Base-by-base conservation (phyloP, 30 jellyfish, hydroid and myxozoan genomes). In the Turritopsis dohrnii region DNA sequence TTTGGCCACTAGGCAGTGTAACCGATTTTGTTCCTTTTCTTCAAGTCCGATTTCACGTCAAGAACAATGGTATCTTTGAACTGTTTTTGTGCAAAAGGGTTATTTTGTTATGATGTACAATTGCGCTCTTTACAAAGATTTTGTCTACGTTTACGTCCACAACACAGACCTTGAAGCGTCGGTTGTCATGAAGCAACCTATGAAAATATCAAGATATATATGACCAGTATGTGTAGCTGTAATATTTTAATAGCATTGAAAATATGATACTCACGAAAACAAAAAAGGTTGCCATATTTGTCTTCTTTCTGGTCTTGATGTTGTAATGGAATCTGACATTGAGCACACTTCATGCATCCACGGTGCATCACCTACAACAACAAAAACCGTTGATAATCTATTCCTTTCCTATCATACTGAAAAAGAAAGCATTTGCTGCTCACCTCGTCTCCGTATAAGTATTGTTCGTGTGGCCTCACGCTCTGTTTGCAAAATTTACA, bases 401-500 rank as follows among this genome's bases (percentile, higher is more conserved):
- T 41, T 41, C 60, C 60, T 3, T 3, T 41, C 60, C 60, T 41
- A 41, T 41, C 60, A 13, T 41, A 13, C 60, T 3, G 60, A 41
- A 41, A 41, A 5, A 13, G 9, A 41, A 41, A 41, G 60, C 60
- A n/a, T 41, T 3, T 41, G 60, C 5, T 41, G 13, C 13, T 41
- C 13, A 69, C 77, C 77, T 69, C 30, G 77, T 1, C 30, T n/a
- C 77, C 77, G 17, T 69, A 27, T 1, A 69, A 69, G 30, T 69
- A 69, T 69, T 69, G 77, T 27, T 69, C 77, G 22, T 69, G 77
- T 27, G 77, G 77, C 30, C 30, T 69, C 28, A 69, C 77, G 28
- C 30, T 69, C 30, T 69, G 28, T 69, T 69, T 27, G 19, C 77
- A 69, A 69, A 27, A 23, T n/a, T 27, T n/a, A 19, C 77, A 69